Base-by-base conservation (phyloP, 2,888 invertebrate species). In the Eumerus sabulonum region DNA sequence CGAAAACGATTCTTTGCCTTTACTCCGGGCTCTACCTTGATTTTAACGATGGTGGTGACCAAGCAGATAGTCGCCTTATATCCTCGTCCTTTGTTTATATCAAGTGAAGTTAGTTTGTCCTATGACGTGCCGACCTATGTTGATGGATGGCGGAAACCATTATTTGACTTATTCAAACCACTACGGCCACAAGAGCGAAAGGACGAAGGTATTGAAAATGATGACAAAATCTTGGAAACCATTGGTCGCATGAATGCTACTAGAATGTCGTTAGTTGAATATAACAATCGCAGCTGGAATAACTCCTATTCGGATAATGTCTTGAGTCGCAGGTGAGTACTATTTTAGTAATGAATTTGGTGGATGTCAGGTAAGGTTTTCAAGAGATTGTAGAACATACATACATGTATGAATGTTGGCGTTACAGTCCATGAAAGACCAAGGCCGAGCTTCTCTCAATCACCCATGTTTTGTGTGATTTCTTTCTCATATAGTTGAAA, bases 1-100 rank as follows among this genome's bases (percentile, higher is more conserved):
- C 73, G 60, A 9, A 70, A 44, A 48, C 63, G 79, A 3, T 36
- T 27, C 2, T 79, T 79, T 70, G 74, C 74, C 1, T 79, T 79
- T 40, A 60, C 16, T 27, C 57, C 57, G 40, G 74, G 74, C 1
- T n/a, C 79, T 0, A 12, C 56, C 0, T 54, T 74, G 0, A 63
- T 70, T 9, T 5, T 79, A 12, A 74, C 79, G 0, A 18, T 68
- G 40, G 64, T 64, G 11, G 9, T 19, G 3, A 63, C 68, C 0
- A 59, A 68, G 9, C 16, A 13, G n/a, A 18, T 79, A 1, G 0
- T 64, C 0, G 19, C 48, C 0, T 9, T 14, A 12, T 12, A 45
- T 1, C 79, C 79, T 1, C 38, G 59, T n/a, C 59, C 63, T 0
- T 3, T 79, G 12, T 13, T 70, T 35, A 53, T 59, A 5, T 74